phyloP scores from a whole-genome alignment of 2,797 vertebrate species.

The Linurgus olivaceus region DNA sequence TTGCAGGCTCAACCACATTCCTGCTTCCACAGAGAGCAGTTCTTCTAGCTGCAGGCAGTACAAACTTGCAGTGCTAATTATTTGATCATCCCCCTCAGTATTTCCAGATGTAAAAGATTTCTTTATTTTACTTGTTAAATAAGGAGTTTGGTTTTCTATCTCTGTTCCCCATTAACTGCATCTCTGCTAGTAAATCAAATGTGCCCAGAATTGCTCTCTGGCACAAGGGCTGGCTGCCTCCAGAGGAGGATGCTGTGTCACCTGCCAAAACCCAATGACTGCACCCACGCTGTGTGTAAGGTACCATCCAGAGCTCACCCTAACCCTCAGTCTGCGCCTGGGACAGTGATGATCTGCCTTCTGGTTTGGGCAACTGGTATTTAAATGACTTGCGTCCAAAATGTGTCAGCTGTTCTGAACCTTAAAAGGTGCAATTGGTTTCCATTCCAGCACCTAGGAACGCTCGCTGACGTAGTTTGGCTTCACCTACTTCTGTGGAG shows the following conservation, averaged over 20 bases:
- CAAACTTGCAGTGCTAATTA: constrained; percentile 35
- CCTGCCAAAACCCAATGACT: neutral
- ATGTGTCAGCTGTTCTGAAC: neutral
- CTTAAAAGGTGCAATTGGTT: neutral
- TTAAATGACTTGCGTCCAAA: neutral
- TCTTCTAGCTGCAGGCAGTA: constrained; percentile 43
- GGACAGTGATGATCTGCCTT: neutral
- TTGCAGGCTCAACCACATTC: constrained; percentile 8
- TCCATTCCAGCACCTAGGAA: neutral
- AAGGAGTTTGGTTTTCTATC: neutral
- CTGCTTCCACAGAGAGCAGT: neutral
- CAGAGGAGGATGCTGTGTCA: neutral
- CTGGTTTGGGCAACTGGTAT: neutral
- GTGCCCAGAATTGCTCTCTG: neutral
- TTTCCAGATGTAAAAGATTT: constrained; percentile 43
- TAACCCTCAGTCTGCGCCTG: neutral
- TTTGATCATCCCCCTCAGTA: constrained; percentile 34
- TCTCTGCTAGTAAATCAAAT: neutral
- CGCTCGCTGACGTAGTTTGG: rapidly evolving
- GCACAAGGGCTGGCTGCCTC: neutral
- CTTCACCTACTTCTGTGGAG: neutral
- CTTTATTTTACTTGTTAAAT: constrained; percentile 25
- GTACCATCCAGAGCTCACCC: neutral
- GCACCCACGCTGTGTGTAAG: neutral
- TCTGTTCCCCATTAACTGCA: neutral